Evolutionary conservation across 2,113 vertebrate genomes (phyloP), one percentile per base, ranked within the genome.

Genomic region (Pycnonotus jocosus): DNA sequence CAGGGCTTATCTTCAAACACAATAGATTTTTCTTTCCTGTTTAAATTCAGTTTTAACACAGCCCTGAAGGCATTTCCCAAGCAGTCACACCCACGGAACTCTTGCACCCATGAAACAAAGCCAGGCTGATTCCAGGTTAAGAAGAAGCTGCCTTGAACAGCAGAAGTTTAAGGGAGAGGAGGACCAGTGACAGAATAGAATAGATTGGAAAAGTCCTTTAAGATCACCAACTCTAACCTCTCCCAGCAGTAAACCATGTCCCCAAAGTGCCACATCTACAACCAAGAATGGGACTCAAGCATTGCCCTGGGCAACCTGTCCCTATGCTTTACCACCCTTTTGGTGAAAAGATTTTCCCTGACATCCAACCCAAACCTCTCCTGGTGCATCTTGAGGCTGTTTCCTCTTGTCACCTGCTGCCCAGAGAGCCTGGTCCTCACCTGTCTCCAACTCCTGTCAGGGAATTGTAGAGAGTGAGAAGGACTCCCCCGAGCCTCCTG

Each of bases 81-180:
- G 25, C 16, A 38, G 48, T 33, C 2, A 1, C 35, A n/a, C 6
- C 30, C 60, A 24, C 2, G 7, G 70, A 31, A 9, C 22, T 1
- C 0, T 1, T n/a, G 30, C 11, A 38, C 4, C 22, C 4, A 0
- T 10, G 19, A 38, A 38, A 64, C 10, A 69, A 38, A 90, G 54
- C 19, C 6, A 3, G 66, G 12, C 15, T 44, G 5, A 42, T 56
- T 54, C 70, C 45, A 27, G 15, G 12, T 25, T 57, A 28, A 38
- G 47, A 44, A 65, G 57, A n/a, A 37, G 1, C 15, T 14, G 22
- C 51, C 12, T 81, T 30, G 8, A 27, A 27, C 7, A 19, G 37
- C 18, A 65, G 40, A 77, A 68, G 16, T n/a, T 64, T 66, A 45
- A 53, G 33, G 48, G 16, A 54, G 71, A 35, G 62, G 44, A 66